phyloP scores from a whole-genome alignment of 1,140 invertebrate species.

The Bradynema listronoti region DNA sequence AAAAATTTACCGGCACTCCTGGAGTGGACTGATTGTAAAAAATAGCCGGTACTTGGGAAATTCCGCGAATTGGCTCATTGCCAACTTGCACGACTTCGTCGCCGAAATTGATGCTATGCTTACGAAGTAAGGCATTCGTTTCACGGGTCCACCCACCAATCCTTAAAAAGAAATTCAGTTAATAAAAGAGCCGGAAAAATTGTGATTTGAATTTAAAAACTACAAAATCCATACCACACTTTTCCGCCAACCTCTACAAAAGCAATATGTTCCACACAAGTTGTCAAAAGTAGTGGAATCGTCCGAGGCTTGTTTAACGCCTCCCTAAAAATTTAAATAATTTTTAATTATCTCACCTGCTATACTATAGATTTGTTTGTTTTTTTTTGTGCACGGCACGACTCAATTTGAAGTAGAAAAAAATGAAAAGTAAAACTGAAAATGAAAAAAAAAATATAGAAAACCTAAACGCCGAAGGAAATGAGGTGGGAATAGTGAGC shows the following conservation, averaged over 20 bases:
- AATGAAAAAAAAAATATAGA: neutral
- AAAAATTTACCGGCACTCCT: slow-evolving; percentile 23
- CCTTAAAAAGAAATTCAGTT: slow-evolving; percentile 10
- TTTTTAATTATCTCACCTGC: neutral
- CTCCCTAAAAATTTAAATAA: neutral
- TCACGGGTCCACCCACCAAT: slow-evolving; percentile 25
- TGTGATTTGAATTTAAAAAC: neutral
- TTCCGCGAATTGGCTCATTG: slow-evolving; percentile 6
- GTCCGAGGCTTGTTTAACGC: neutral
- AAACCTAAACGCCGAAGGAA: neutral
- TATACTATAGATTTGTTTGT: neutral
- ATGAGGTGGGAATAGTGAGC: neutral
- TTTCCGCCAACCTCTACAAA: slow-evolving; percentile 23
- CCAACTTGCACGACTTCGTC: slow-evolving; percentile 26
- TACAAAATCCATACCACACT: slow-evolving; percentile 18
- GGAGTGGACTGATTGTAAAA: slow-evolving; percentile 20
- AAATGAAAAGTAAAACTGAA: neutral
- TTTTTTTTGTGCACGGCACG: neutral
- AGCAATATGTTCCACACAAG: slow-evolving; percentile 17
- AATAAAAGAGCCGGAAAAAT: neutral
- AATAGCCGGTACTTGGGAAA: slow-evolving; percentile 15
- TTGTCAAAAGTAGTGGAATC: slow-evolving; percentile 8
- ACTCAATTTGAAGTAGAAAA: neutral
- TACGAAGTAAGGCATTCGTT: slow-evolving; percentile 11
- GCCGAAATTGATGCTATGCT: slow-evolving; percentile 30